A percentile compares a stretch with the other conserved stretches of the same genome.
Conservation (phyloP, 2,113 vertebrate genomes). For the Pyrgilauda ruficollis region DNA sequence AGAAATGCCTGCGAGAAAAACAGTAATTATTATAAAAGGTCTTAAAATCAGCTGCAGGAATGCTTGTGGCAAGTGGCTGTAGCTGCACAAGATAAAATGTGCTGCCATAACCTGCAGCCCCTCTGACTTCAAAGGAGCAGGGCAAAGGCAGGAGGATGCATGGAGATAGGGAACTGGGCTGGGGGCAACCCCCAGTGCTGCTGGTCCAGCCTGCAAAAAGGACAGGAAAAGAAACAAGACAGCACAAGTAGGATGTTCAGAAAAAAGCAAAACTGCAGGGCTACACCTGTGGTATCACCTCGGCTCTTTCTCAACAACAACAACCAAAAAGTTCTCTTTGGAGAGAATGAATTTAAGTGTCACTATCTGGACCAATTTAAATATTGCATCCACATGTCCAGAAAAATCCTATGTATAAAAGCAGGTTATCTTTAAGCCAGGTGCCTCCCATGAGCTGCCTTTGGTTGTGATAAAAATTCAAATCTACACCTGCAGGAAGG, state of each 20-base stretch:
- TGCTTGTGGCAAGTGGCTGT: background rate
- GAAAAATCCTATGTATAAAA: background rate
- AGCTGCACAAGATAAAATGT: background rate
- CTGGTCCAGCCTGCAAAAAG: background rate
- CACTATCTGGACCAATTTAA: background rate
- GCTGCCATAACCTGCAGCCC: background rate
- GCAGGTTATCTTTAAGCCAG: background rate
- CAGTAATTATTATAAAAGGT: background rate
- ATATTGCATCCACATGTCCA: fast-evolving
- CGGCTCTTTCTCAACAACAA: background rate
- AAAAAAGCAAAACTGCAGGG: background rate
- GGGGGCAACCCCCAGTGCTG: background rate
- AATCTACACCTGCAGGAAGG: background rate
- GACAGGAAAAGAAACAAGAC: background rate
- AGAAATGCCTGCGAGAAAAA: background rate
- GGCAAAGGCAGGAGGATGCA: background rate
- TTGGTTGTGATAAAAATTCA: background rate
- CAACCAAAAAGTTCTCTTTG: background rate
- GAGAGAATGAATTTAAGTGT: background rate
- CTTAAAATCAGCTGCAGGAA: background rate
- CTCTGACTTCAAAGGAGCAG: background rate
- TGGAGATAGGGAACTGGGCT: background rate
- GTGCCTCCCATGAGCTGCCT: background rate
- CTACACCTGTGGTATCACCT: background rate
- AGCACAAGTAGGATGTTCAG: background rate